These are phyloP conservation scores for Agrochola litura DNA, from an alignment of 2,888 invertebrate species.

Conservation along the genomic window DNA sequence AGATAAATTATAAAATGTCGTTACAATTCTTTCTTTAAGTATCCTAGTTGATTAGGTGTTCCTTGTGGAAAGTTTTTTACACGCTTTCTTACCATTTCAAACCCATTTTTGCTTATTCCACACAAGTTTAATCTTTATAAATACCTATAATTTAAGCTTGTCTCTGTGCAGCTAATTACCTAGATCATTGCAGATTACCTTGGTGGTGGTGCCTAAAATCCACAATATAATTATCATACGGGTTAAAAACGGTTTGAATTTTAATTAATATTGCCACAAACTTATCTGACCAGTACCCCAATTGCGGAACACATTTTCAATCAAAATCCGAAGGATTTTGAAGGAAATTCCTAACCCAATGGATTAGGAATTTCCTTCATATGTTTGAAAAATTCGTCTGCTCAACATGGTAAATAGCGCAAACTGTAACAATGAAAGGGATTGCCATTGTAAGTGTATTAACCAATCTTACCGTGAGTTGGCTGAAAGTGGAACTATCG, in stretches of 20 bases:
- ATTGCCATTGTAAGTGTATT: background rate
- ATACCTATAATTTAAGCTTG: background rate
- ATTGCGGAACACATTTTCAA: background rate
- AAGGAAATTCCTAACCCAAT: background rate
- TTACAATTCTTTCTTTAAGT: background rate
- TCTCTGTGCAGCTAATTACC: background rate
- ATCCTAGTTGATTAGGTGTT: background rate
- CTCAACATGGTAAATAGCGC: background rate
- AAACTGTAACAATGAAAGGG: background rate
- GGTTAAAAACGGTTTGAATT: background rate
- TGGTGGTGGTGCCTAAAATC: background rate
- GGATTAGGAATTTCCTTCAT: background rate
- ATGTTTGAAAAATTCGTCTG: background rate
- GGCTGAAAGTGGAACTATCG: background rate
- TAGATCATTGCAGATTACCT: background rate
- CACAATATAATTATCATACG: background rate
- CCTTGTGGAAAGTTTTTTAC: too few relatives aligned
- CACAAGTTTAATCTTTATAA: background rate
- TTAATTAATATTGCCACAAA: background rate
- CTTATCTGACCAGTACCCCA: background rate
- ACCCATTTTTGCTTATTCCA: background rate
- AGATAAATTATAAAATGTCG: background rate
- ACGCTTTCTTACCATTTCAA: background rate
- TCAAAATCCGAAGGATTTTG: background rate
- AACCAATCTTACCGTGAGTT: background rate